Conservation (phyloP, 2,113 vertebrate genomes). For the Megaceryle maxima region DNA sequence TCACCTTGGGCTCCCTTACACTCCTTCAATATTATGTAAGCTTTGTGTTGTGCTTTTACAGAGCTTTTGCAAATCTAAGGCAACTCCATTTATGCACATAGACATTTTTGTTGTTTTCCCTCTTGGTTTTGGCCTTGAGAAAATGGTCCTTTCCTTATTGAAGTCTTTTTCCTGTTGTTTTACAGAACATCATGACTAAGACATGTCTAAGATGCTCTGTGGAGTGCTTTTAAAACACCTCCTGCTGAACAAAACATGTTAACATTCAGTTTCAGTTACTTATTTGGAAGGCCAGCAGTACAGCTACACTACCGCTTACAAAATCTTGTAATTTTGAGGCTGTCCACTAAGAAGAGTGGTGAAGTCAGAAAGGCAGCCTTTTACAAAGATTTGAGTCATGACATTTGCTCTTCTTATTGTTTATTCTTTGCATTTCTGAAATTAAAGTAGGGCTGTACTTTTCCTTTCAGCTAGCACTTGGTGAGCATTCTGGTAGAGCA, state of each 20-base stretch:
- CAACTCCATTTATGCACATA: neutral
- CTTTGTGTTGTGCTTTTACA: neutral
- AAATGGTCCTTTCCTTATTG: neutral
- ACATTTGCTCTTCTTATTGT: neutral
- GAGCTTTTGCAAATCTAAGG: neutral
- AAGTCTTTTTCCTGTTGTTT: neutral
- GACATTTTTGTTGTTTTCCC: neutral
- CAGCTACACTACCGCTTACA: neutral
- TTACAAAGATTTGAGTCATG: neutral
- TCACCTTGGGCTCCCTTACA: neutral
- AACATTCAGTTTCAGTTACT: neutral
- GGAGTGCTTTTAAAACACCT: neutral
- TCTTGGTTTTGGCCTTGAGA: neutral
- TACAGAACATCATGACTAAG: neutral
- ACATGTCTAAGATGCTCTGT: neutral
- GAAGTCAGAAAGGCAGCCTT: neutral
- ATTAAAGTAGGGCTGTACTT: neutral
- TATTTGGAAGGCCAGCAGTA: neutral
- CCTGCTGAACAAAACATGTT: neutral
- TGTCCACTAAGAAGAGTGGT: neutral
- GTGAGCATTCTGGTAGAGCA: neutral
- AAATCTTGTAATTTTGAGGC: neutral
- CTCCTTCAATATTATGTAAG: neutral
- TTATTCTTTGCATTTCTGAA: neutral
- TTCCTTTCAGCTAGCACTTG: neutral